Conservation (phyloP, 2,888 invertebrate species). For the Eupithecia exiguata region DNA sequence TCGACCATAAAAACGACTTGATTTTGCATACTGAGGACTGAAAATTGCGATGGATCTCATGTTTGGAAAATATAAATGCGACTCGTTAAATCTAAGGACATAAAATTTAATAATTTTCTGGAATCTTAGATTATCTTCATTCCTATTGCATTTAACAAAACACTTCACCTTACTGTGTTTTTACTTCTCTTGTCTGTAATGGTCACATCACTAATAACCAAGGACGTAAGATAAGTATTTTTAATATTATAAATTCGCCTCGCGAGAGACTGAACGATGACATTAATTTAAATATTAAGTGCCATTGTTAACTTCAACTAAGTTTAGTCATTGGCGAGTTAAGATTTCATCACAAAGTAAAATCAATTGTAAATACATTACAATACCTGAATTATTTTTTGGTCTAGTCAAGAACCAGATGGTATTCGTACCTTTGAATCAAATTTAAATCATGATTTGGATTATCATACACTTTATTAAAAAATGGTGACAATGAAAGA, state of each 20-base stretch:
- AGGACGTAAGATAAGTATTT: conserved; percentile 20
- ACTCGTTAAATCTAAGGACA: conserved; percentile 35
- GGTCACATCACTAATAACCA: conserved; percentile 28
- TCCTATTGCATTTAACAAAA: conserved; percentile 65
- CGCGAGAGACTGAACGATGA: conserved; percentile 41
- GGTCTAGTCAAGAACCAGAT: conserved; percentile 60
- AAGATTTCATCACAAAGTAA: conserved; percentile 42
- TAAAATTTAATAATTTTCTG: conserved; percentile 36
- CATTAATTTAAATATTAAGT: conserved; percentile 51
- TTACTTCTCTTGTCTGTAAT: conserved; percentile 32
- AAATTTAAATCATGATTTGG: conserved; percentile 37
- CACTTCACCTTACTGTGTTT: conserved; percentile 42
- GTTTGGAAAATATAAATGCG: conserved; percentile 33
- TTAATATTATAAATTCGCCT: conserved; percentile 39
- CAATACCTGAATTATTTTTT: conserved; percentile 39
- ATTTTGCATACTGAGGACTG: conserved; percentile 24
- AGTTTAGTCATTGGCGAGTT: conserved; percentile 48
- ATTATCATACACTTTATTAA: conserved; percentile 40
- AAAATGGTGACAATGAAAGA: conserved; percentile 68
- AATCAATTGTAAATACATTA: conserved; percentile 29
- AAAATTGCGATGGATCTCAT: conserved; percentile 43
- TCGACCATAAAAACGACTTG: conserved; percentile 18
- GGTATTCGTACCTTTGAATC: conserved; percentile 36
- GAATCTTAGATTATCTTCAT: conserved; percentile 55
- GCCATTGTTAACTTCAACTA: conserved; percentile 61